These are phyloP conservation scores for Alethe castanea DNA, from an alignment of 2,113 vertebrate genomes.

Conservation along the genomic window DNA sequence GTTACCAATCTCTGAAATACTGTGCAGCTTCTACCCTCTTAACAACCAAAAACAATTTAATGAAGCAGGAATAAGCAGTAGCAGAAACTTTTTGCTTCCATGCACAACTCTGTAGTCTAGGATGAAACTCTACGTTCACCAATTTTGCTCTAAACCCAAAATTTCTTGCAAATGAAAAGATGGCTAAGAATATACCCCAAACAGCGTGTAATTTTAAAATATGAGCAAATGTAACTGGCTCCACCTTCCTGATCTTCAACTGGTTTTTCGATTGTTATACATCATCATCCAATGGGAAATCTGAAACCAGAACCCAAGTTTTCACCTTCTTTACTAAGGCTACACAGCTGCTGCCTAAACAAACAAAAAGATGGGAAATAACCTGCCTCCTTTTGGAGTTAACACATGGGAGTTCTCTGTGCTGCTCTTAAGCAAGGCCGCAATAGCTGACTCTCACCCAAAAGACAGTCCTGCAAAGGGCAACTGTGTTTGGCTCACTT, in stretches of 20 bases:
- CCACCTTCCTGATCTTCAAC: not conserved
- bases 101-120: not conserved
- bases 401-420: not conserved
- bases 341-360: not conserved
- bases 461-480: not conserved
- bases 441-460: not conserved
- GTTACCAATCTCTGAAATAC: not conserved
- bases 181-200: not conserved
- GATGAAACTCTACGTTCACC: not conserved
- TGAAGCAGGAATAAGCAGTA: not conserved
- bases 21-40: not conserved
- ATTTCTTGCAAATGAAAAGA: not conserved
- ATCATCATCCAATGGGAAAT: not conserved
- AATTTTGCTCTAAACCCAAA: not conserved
- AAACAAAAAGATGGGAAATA: not conserved
- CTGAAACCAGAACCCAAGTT: not conserved
- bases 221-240: not conserved
- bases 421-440: not conserved
- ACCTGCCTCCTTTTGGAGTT: not conserved
- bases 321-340: not conserved
- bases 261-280: not conserved
- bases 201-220: not conserved
- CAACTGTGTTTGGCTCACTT: fast-evolving
- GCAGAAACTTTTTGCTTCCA: not conserved
- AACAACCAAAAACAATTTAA: not conserved